Evolutionary conservation across 2,888 invertebrate species (phyloP).

Genomic region (Agelastica alni): DNA sequence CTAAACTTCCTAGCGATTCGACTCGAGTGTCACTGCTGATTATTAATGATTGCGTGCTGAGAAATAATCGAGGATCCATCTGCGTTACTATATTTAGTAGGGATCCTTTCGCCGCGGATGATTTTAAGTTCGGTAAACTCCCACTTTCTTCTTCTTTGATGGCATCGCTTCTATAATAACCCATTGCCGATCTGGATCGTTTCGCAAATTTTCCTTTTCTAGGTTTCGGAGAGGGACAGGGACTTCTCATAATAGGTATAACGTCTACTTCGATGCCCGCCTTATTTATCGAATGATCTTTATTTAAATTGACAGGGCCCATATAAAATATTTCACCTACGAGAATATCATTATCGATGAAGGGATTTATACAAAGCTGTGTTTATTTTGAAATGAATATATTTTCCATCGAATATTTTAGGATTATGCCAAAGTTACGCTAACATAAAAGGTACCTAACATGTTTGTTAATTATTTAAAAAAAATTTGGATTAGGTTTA

Average conservation of each 20-base stretch:
- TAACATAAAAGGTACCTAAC: too few species aligned
- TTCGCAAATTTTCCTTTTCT: conserved; percentile 44
- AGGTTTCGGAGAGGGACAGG: conserved; percentile 52
- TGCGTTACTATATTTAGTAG: conserved; percentile 49
- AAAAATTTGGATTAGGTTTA: too few species aligned
- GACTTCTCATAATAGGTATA: conserved; percentile 55
- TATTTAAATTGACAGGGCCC: conserved; percentile 57
- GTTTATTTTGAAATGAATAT: too few species aligned
- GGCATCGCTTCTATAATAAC: conserved; percentile 44
- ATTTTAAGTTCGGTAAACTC: conserved; percentile 52
- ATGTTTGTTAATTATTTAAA: too few species aligned
- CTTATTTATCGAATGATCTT: conserved; percentile 64
- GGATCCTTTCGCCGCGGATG: conserved; percentile 40
- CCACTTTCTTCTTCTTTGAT: conserved; percentile 45
- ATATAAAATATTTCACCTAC: conserved; percentile 57
- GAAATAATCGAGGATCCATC: conserved; percentile 49
- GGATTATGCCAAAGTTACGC: conserved; percentile 8
- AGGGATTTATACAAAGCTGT: not conserved
- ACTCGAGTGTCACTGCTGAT: conserved; percentile 40
- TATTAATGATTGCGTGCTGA: conserved; percentile 50
- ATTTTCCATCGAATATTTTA: conserved; percentile 7
- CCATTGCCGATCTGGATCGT: conserved; percentile 52
- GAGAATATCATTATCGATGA: conserved; percentile 31
- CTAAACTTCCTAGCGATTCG: conserved; percentile 47
- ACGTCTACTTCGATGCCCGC: conserved; percentile 58